Percentiles rank a stretch among this genome's conserved stretches.
Evolutionary conservation across 2,888 invertebrate species (phyloP).

Genomic region (Tenthredo amoena): DNA sequence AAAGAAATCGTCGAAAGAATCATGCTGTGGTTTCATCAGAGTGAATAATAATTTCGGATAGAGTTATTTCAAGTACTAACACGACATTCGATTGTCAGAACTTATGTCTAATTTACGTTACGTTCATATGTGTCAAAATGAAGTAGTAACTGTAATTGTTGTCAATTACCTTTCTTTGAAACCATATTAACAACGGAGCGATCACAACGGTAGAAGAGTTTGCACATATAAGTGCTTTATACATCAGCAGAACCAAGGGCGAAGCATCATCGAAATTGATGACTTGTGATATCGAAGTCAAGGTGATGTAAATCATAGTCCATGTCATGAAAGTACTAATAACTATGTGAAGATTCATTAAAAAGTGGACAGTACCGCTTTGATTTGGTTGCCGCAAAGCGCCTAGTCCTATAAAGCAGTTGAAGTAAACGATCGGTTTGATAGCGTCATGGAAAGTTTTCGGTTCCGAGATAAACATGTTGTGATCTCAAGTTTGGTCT

Average conservation of each 20-base stretch:
- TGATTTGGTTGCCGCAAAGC: slow-evolving; percentile 3
- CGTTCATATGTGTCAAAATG: background rate
- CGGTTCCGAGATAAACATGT: background rate
- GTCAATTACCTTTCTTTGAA: slow-evolving; percentile 3
- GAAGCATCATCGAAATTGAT: background rate
- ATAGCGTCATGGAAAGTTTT: background rate
- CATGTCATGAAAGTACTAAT: background rate
- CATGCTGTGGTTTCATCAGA: too few relatives aligned
- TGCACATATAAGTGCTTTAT: background rate
- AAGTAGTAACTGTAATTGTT: background rate
- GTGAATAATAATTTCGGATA: too few relatives aligned
- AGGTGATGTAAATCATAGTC: background rate
- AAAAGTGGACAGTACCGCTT: background rate
- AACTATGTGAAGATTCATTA: background rate
- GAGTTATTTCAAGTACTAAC: too few relatives aligned
- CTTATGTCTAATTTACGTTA: too few relatives aligned
- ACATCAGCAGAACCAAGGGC: background rate
- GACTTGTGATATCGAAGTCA: background rate
- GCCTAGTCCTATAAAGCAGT: background rate
- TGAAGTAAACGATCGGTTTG: slow-evolving; percentile 11
- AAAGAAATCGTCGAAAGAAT: background rate
- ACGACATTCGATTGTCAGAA: too few relatives aligned
- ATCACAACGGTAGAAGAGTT: background rate
- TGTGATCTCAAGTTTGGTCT: background rate
- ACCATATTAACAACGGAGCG: background rate